Base-by-base conservation (phyloP, 1,140 invertebrate species). In the Hylaeus anthracinus region DNA sequence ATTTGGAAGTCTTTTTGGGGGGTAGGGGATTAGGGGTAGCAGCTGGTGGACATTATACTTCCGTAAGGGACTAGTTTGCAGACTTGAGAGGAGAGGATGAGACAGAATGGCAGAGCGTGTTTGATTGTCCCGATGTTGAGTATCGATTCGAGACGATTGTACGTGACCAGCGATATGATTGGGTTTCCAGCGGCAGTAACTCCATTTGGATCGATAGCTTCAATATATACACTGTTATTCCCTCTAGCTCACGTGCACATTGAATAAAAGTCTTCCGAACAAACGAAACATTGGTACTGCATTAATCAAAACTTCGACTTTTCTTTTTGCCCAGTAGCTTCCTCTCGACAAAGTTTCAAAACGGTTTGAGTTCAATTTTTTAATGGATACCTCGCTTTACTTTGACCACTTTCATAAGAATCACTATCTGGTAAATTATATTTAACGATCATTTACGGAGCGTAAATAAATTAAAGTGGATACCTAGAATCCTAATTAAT, bases 111-210 rank as follows among this genome's bases (percentile, higher is more conserved):
- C 37, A 51, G 53, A 70, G 64, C 67, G 83, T 87, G 87, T 86
- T 88, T 82, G 82, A 88, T 88, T 85, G 81, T 88, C 72, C 67
- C 76, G 64, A 70, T 85, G 74, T 72, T 78, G 78, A 85, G 81
- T 88, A 89, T 89, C 87, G 88, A 89, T 89, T 89, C 60, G 61
- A 80, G 78, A 69, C 72, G 61, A 81, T 66, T 65, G 81, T 85
- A 83, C 78, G 81, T 86, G 81, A 84, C 76, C 51, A 60, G 81
- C 55, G 71, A 89, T 87, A 85, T 74, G 81, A 86, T 88, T 85
- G 81, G 79, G 83, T 87, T 80, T 66, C 72, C 77, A 84, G 65
- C 71, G 60, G 63, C 39, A 78, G 72, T 81, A 87, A 88, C 84
- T 86, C 79, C n/a, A 76, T 71, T 78, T 72, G 70, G 61, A 84